Base-by-base conservation (phyloP, 2,113 vertebrate species). In the Nannobrachium achirus region DNA sequence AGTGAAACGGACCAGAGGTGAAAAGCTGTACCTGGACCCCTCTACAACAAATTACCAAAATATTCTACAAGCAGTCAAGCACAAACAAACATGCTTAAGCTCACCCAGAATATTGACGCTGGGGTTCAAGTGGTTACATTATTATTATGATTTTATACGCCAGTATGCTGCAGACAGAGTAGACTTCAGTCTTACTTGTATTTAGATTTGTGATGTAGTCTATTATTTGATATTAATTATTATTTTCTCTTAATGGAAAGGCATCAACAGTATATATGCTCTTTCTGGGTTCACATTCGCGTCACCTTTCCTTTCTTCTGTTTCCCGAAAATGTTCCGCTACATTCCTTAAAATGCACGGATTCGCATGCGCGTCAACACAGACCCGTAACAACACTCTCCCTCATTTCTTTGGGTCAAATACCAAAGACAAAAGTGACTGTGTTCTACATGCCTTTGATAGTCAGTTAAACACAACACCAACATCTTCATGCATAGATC, bases 321-420 rank as follows among this genome's bases (percentile, higher is more conserved):
- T 50, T 63, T 63, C 53, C 66, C 63, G 53, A 18, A 82, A 84
- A 79, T 67, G 78, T 84, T 83, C 77, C 74, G 83, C 81, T 52
- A 78, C 80, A 84, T 88, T 89, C 81, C 83, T 86, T 66, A 63
- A 87, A 86, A 86, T 15, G 64, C 76, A 50, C 75, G 78, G 69
- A 78, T 82, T 75, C 80, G 38, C 44, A 52, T 49, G 4, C 58
- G 71, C 76, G 66, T 73, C 71, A 66, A 75, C 71, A 40, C 56
- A n/a, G 61, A 33, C n/a, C n/a, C n/a, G n/a, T n/a, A n/a, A 40
- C 58, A 42, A 33, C 39, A 68, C 67, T 61, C 59, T 49, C 10
- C 73, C 59, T 75, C 66, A 10, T 56, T 71, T 80, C 64, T 81
- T 66, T 71, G 81, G 82, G 80, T 89, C 85, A 86, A 66, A 78